Conservation (phyloP, 2,113 vertebrate genomes). For the Urocitellus parryii region DNA sequence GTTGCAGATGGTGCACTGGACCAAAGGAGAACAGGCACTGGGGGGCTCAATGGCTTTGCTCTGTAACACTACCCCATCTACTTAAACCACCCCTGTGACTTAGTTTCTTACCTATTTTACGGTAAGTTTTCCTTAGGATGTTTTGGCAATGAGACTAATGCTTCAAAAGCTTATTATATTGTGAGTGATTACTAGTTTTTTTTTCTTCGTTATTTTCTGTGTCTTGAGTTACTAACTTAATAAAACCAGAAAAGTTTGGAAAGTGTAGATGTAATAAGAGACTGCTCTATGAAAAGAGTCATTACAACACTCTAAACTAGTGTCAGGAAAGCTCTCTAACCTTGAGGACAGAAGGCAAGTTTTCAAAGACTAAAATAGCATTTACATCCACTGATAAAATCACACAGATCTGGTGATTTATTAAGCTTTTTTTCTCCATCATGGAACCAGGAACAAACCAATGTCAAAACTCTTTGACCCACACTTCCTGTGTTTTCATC, state of each 20-base stretch:
- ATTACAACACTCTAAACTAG: neutral
- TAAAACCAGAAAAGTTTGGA: neutral
- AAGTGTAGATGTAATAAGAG: neutral
- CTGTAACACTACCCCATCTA: neutral
- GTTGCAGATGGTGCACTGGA: neutral
- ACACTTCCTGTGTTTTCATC: slow-evolving; percentile 35
- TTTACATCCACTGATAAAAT: slow-evolving; percentile 31
- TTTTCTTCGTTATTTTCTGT: slow-evolving; percentile 19
- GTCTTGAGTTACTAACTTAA: slow-evolving; percentile 33
- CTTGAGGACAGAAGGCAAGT: neutral
- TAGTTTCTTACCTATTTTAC: neutral
- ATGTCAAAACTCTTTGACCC: neutral
- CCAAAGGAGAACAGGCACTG: neutral
- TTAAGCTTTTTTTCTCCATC: neutral
- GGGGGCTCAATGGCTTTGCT: neutral
- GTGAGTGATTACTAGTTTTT: neutral
- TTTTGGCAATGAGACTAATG: neutral
- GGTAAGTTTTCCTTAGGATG: neutral
- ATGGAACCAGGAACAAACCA: neutral
- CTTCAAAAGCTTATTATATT: neutral
- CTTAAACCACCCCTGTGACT: neutral
- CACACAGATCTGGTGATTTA: neutral
- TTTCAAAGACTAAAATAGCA: slow-evolving; percentile 40
- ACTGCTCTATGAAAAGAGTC: neutral
- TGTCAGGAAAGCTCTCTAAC: neutral